Base-by-base conservation (phyloP, 2,797 vertebrate genomes). In the Poecilia wingei region DNA sequence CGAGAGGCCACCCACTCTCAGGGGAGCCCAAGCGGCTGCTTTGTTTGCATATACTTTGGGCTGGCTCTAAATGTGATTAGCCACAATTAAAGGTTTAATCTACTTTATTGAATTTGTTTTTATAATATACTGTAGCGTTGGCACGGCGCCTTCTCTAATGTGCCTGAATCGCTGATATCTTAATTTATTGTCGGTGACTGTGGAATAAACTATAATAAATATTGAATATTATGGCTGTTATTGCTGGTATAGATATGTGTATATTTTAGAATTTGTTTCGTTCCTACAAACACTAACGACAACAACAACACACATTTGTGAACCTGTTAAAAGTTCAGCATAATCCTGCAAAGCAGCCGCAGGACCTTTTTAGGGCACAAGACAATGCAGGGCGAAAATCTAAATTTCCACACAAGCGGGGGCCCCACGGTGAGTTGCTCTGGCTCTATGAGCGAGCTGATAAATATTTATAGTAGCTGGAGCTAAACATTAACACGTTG, bases 401-500 rank as follows among this genome's bases (percentile, higher is more conserved):
- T 0, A 86, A 88, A 83, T 13, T 87, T 89, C 77, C 81, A 81
- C 85, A 82, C 84, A 64, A 76, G 73, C 1, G 0, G 49, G 3
- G 69, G 20, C 41, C 83, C 87, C 88, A 79, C 77, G 55, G 73
- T 74, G 79, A 61, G 6, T 86, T 76, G 86, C 83, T 86, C 88
- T 77, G 71, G 84, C 89, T 86, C 84, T 87, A 81, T 87, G 89
- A 89, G 82, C 76, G 13, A 84, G 87, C 79, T 82, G 89, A 88
- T 93, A 95, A 94, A 95, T 94, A 95, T 96, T 96, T 96, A 95
- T 89, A 92, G 88, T 91, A 92, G 77, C 88, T 80, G 76, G 75
- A 90, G 88, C 91, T 91, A 87, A 94, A 94, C 93, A 94, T 93
- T 93, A 94, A 91, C 91, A 94, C 91, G 85, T 85, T 82, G 84